A percentile compares a stretch with the other conserved stretches of the same genome.
These are phyloP conservation scores for Lordiphosa collinella DNA, from an alignment of 1,140 invertebrate species.

Conservation along the genomic window DNA sequence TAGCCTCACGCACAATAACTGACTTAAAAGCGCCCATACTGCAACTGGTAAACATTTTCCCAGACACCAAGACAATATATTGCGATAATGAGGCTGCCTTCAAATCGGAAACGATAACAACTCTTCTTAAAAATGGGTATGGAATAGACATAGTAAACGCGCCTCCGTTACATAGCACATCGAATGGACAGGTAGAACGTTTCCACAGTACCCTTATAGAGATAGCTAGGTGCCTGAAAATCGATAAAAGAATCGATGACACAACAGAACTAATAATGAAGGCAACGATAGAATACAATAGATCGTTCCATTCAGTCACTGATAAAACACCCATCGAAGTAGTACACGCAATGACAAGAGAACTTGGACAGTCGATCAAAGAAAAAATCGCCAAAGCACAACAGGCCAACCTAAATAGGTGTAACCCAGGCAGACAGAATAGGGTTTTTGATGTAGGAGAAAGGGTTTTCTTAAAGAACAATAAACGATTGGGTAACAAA, in stretches of 20 bases:
- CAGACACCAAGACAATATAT: no score
- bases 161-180: constrained; percentile 11
- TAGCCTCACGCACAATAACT: no score
- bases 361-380: no score
- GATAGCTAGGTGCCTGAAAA: no score
- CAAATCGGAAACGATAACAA: no score
- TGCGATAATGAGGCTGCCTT: no score
- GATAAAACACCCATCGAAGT: not conserved
- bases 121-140: constrained; percentile 3
- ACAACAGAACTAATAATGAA: constrained; percentile 4
- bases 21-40: no score
- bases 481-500: not conserved
- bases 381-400: not conserved
- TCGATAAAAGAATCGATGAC: no score
- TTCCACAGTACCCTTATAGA: constrained; percentile 14
- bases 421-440: not conserved
- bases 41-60: no score
- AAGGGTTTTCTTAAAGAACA: not conserved
- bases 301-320: not conserved
- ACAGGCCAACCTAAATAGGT: not conserved
- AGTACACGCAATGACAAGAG: no score
- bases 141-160: constrained; percentile 2
- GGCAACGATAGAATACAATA: not conserved
- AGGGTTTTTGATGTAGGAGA: not conserved
- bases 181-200: constrained; percentile 18